Evolutionary conservation across 2,113 vertebrate species (phyloP).

Genomic region (Aphelocoma coerulescens): DNA sequence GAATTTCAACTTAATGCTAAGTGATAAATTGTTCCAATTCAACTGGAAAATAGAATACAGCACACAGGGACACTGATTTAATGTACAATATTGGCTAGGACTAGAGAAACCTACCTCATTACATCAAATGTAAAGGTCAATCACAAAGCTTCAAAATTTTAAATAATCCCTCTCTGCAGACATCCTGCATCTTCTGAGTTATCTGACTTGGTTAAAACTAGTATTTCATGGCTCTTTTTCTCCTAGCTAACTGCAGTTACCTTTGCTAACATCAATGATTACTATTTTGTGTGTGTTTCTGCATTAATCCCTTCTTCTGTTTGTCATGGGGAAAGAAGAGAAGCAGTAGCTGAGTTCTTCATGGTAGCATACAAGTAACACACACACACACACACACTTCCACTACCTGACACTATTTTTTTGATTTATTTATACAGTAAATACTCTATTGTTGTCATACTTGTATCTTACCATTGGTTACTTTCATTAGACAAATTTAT

Average conservation of each 20-base stretch:
- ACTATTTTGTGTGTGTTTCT: background rate
- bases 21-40: background rate
- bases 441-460: background rate
- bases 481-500: background rate
- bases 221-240: background rate
- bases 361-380: background rate
- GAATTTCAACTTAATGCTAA: slow-evolving; percentile 20
- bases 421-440: background rate
- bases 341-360: background rate
- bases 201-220: background rate
- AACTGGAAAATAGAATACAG: slow-evolving; percentile 8
- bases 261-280: background rate
- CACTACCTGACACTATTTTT: background rate
- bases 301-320: background rate
- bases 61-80: background rate
- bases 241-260: background rate
- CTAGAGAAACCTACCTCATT: background rate
- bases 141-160: background rate
- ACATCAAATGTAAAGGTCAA: background rate
- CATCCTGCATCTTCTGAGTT: background rate
- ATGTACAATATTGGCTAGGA: background rate
- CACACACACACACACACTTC: background rate
- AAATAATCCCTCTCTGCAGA: background rate
- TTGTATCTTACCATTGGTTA: background rate
- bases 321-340: background rate